Base-by-base conservation (phyloP, 2,113 vertebrate species). In the Trematomus loennbergii region DNA sequence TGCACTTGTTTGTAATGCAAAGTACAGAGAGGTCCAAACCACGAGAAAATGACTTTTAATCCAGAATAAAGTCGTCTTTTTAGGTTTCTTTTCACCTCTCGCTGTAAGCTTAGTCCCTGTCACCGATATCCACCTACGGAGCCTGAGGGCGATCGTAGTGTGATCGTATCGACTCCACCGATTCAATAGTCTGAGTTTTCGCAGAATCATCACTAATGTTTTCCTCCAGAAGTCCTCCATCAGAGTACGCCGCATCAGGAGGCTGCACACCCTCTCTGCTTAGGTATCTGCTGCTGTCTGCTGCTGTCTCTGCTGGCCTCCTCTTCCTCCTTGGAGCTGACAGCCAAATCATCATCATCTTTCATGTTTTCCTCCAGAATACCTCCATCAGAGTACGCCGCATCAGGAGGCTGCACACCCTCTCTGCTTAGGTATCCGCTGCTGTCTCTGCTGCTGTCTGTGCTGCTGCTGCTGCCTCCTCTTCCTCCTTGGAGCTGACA, bases 71-170 rank as follows among this genome's bases (percentile, higher is more conserved):
- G 46, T 11, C 10, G 1, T 60, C 33, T 9, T 0, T 1, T 12
- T 18, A 0, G 49, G 36, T 40, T 3, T 5, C 17, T 52, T 9
- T 45, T 25, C 36, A 77, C 4, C 33, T 45, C 22, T 10, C 25
- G 25, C 25, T 29, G 25, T 29, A 3, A 29, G 25, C 25, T 29
- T 3, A 29, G 1, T 86, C 84, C 43, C 86, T 80, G 5, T 46
- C 53, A 1, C 88, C 91, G 15, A 88, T 54, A 25, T 91, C 81
- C 55, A 69, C 0, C 17, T 3, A 5, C 12, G 40, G 0, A 2
- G 0, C 0, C 0, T 85, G 81, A 0, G 5, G 52, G 4, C 9
- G 0, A 50, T 93, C 89, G 1, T 93, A 92, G 0, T 15, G 72
- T 43, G 15, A 2, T 29, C 25, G 25, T 3, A 29, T 29, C 25